Conservation (phyloP, 2,797 vertebrate species). For the Todus mexicanus region DNA sequence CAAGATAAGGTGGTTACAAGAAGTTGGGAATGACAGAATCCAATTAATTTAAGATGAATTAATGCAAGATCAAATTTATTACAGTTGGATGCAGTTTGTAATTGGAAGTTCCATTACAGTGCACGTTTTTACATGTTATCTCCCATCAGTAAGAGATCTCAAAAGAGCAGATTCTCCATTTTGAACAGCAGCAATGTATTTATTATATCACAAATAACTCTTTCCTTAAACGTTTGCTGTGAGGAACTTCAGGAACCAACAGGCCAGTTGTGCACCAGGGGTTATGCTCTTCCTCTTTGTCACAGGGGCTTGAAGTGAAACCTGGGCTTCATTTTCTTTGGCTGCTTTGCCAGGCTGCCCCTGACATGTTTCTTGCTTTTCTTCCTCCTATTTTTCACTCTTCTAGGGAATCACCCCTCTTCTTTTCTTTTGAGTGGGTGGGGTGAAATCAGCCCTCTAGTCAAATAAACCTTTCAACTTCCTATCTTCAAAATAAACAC, state of each 20-base stretch:
- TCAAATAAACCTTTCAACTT: constrained; percentile 62
- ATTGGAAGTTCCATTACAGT: constrained; percentile 21
- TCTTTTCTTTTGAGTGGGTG: not conserved
- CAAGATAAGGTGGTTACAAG: constrained; percentile 8
- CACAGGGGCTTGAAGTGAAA: not conserved
- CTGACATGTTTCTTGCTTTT: not conserved
- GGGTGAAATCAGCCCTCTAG: not conserved
- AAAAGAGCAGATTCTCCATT: constrained; percentile 25
- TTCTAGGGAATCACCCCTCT: not conserved
- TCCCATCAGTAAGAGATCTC: constrained; percentile 19
- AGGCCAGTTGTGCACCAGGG: not conserved
- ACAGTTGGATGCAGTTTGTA: constrained; percentile 19
- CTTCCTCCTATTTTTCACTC: not conserved
- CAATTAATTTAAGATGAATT: constrained; percentile 37
- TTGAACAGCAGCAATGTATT: not conserved
- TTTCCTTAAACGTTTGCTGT: not conserved
- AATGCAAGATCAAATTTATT: constrained; percentile 22
- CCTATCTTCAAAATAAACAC: constrained; percentile 77
- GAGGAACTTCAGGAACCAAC: not conserved
- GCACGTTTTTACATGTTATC: constrained; percentile 44
- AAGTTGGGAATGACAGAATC: constrained; percentile 21
- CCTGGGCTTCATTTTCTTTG: not conserved
- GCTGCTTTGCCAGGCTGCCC: not conserved
- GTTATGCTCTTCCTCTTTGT: not conserved
- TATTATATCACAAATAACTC: not conserved